Percentiles rank a stretch among this genome's conserved stretches.
These are phyloP conservation scores for Cacatua alba DNA, from an alignment of 2,113 vertebrate genomes.

Conservation along the genomic window DNA sequence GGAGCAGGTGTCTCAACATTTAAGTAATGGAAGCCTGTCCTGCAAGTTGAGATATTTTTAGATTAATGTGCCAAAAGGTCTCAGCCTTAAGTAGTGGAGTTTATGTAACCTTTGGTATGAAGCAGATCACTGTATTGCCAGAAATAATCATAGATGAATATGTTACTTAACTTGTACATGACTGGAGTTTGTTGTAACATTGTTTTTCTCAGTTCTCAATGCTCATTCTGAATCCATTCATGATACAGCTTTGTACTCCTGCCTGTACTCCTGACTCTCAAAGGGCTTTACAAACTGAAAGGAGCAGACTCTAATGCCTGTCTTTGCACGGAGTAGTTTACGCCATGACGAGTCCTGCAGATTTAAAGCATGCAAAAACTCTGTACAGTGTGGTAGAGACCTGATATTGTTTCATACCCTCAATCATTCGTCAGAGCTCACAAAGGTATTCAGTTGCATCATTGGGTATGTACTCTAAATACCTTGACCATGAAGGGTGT, in stretches of 20 bases:
- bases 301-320: not conserved
- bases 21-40: not conserved
- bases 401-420: constrained; percentile 32
- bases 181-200: not conserved
- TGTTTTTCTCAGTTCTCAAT: not conserved
- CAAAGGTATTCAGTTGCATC: constrained; percentile 54
- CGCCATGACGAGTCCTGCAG: not conserved
- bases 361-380: constrained; percentile 12
- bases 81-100: constrained; percentile 10
- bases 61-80: constrained; percentile 31
- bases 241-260: not conserved
- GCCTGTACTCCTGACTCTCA: not conserved
- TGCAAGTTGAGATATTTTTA: constrained; percentile 27
- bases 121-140: not conserved
- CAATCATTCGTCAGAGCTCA: constrained; percentile 34
- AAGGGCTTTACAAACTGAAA: not conserved
- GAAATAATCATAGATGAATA: constrained; percentile 3
- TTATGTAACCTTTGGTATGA: constrained; percentile 31
- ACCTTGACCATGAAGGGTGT: constrained; percentile 59
- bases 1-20: not conserved
- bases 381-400: constrained; percentile 17
- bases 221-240: not conserved
- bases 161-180: not conserved
- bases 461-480: constrained; percentile 46
- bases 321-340: not conserved